These are phyloP conservation scores for Amia ocellicauda DNA, from an alignment of 2,113 vertebrate genomes.

Conservation along the genomic window DNA sequence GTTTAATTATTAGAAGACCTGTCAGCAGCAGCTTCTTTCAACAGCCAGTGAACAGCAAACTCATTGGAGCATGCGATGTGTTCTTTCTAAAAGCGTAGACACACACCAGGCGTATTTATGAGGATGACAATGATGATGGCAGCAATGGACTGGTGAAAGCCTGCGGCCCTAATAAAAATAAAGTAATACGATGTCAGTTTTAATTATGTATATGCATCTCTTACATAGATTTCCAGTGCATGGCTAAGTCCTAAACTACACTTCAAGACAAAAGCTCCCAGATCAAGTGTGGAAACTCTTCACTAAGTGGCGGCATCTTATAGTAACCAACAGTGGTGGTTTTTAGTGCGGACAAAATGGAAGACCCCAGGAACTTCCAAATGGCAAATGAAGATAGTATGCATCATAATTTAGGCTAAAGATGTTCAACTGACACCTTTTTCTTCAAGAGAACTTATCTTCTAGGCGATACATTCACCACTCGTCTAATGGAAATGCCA, in stretches of 20 bases:
- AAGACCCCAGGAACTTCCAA: no score
- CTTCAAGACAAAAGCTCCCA: neutral
- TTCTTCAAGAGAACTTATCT: no score
- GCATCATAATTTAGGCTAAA: no score
- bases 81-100: neutral
- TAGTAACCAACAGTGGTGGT: no score
- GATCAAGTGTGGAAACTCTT: neutral
- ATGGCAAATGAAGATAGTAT: neutral
- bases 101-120: no score
- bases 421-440: no score
- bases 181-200: neutral
- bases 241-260: neutral
- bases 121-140: neutral
- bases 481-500: no score
- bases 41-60: neutral
- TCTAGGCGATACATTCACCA: no score
- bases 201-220: neutral
- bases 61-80: neutral
- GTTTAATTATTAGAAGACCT: conserved; percentile 4
- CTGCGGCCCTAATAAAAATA: neutral
- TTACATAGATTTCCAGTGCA: neutral
- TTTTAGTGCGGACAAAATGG: no score
- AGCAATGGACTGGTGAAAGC: neutral
- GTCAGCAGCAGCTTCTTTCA: neutral
- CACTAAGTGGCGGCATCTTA: no score